phyloP scores from a whole-genome alignment of 2,888 invertebrate genomes.

The Desoria tigrina region DNA sequence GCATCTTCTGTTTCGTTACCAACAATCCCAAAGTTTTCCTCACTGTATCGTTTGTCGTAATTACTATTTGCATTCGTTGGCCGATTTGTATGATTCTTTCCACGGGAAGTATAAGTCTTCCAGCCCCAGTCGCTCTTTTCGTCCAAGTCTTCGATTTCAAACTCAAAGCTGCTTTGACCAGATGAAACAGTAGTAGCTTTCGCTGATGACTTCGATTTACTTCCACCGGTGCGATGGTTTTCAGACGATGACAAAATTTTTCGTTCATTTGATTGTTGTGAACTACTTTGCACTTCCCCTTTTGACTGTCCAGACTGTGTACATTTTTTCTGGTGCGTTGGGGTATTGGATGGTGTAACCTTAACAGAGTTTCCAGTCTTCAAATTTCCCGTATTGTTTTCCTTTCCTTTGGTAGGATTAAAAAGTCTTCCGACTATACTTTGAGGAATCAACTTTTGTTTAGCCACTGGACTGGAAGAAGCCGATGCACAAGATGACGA shows the following conservation, averaged over 20 bases:
- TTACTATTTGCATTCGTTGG: conserved; percentile 23
- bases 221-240: conserved; percentile 9
- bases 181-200: background rate
- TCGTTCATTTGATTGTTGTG: conserved; percentile 10
- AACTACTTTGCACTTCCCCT: background rate
- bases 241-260: conserved; percentile 28
- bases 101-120: conserved; percentile 34
- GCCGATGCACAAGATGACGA: conserved; percentile 45
- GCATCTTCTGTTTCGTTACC: conserved; percentile 18
- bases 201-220: background rate
- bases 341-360: conserved; percentile 27
- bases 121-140: conserved; percentile 30
- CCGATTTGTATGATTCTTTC: conserved; percentile 30
- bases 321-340: conserved; percentile 27
- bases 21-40: background rate
- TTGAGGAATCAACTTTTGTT: conserved; percentile 28
- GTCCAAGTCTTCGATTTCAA: conserved; percentile 6
- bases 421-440: conserved; percentile 21
- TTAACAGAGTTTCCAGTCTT: conserved; percentile 15
- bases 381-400: conserved; percentile 32
- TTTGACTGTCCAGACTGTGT: background rate
- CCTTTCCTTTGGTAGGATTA: conserved; percentile 36
- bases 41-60: conserved; percentile 5
- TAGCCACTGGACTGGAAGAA: conserved; percentile 48
- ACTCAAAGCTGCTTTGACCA: background rate